Percentiles rank a stretch among this genome's conserved stretches.
phyloP scores from a whole-genome alignment of 2,888 invertebrate genomes.

The Tachystola acroxantha region DNA sequence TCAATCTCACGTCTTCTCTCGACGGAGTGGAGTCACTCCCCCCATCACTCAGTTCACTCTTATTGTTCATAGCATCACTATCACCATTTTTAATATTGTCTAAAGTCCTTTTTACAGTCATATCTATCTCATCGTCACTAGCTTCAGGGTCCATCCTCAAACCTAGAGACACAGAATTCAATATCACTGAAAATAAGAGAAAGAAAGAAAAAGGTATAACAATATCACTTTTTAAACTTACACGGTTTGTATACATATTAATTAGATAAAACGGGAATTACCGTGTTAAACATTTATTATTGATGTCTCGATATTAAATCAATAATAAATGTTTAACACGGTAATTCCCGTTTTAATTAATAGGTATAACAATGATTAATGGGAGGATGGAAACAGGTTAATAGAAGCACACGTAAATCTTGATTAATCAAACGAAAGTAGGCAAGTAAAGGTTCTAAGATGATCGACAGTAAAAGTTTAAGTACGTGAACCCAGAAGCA shows the following conservation, averaged over 20 bases:
- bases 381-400: conserved; percentile 20
- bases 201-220: conserved; percentile 44
- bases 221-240: too few relatives aligned
- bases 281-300: too few relatives aligned
- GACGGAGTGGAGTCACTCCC: conserved; percentile 57
- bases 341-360: too few relatives aligned
- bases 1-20: conserved; percentile 47
- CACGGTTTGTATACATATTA: too few relatives aligned
- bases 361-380: too few relatives aligned
- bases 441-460: too few relatives aligned
- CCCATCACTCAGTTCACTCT: conserved; percentile 56
- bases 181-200: conserved; percentile 76
- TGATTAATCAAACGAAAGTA: conserved; percentile 15
- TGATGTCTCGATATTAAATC: too few relatives aligned
- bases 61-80: conserved; percentile 70
- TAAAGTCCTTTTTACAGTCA: conserved; percentile 71
- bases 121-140: conserved; percentile 72
- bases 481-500: background rate
- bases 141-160: conserved; percentile 73
- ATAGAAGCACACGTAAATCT: conserved; percentile 15
- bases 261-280: too few relatives aligned
- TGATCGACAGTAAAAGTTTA: background rate
- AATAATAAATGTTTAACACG: too few relatives aligned
- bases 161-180: conserved; percentile 76
- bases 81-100: conserved; percentile 74